Conservation (phyloP, 1,140 invertebrate species). For the Drosophila novamexicana region DNA sequence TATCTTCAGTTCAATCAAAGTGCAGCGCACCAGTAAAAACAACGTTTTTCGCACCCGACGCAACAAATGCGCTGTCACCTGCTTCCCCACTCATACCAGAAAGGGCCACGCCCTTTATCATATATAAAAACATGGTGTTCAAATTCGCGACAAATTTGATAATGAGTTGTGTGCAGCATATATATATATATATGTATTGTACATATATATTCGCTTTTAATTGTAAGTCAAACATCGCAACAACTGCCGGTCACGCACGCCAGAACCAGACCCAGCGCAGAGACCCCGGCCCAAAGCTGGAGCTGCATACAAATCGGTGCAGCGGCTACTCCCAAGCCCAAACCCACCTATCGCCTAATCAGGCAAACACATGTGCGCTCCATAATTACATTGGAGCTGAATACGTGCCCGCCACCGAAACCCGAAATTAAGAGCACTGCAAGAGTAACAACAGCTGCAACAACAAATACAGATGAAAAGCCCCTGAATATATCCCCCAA, state of each 20-base stretch:
- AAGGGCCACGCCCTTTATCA: slow-evolving; percentile 1
- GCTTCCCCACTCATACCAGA: not conserved
- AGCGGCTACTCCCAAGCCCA: slow-evolving; percentile 39
- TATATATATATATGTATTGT: slow-evolving; percentile 3
- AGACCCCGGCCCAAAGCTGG: not conserved
- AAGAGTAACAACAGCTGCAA: slow-evolving; percentile 28
- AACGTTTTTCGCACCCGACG: slow-evolving; percentile 52
- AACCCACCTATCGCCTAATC: slow-evolving; percentile 70
- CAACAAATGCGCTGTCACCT: slow-evolving; percentile 24
- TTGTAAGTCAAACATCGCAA: slow-evolving; percentile 79
- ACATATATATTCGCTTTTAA: slow-evolving; percentile 59
- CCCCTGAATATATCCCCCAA: slow-evolving; percentile 49
- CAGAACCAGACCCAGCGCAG: not conserved
- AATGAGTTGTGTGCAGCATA: slow-evolving; percentile 55
- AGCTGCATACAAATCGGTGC: slow-evolving; percentile 61
- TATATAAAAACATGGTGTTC: slow-evolving; percentile 37
- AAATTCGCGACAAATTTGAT: slow-evolving; percentile 80
- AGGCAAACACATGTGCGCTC: slow-evolving; percentile 78
- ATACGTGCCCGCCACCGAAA: slow-evolving; percentile 74
- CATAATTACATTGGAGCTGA: slow-evolving; percentile 72
- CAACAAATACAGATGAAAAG: slow-evolving; percentile 34
- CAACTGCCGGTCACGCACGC: slow-evolving; percentile 73
- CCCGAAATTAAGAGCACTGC: slow-evolving; percentile 76
- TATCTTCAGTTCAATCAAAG: slow-evolving; percentile 11
- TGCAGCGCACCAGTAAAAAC: slow-evolving; percentile 32